Conservation (phyloP, 2,113 vertebrate genomes). For the Xenus cinereus region DNA sequence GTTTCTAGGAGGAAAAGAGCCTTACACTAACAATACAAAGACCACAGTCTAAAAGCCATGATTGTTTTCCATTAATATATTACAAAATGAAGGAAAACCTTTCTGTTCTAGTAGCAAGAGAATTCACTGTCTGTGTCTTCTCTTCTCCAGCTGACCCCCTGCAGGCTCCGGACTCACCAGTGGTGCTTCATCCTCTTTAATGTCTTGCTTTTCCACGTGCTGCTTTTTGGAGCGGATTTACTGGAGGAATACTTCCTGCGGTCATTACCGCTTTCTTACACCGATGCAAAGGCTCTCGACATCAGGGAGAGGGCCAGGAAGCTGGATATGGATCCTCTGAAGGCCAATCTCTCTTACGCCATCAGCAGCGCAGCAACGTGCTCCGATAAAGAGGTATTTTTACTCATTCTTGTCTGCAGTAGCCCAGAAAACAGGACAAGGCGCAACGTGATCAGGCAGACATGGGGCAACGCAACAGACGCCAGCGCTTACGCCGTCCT, state of each 20-base stretch:
- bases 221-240: constrained; percentile 91
- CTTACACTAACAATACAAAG: background rate
- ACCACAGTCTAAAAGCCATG: accelerated
- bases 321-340: constrained; percentile 72
- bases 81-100: background rate
- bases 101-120: background rate
- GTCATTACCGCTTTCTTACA: constrained; percentile 79
- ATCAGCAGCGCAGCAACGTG: constrained; percentile 71
- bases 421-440: constrained; percentile 76
- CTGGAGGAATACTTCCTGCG: constrained; percentile 89
- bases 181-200: constrained; percentile 94
- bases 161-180: constrained; percentile 87
- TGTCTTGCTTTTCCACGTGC: constrained; percentile 83
- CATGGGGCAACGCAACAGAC: constrained; percentile 83
- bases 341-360: constrained; percentile 75
- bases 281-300: constrained; percentile 73
- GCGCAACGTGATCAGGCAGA: constrained; percentile 78
- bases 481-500: constrained; percentile 66
- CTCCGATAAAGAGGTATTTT: constrained; percentile 75
- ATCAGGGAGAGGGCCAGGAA: constrained; percentile 84
- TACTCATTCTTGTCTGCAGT: constrained; percentile 84
- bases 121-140: background rate
- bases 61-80: background rate
- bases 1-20: background rate
- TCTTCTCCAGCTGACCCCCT: constrained; percentile 75